Conservation (phyloP, 2,113 vertebrate species). For the Okapia johnstoni region DNA sequence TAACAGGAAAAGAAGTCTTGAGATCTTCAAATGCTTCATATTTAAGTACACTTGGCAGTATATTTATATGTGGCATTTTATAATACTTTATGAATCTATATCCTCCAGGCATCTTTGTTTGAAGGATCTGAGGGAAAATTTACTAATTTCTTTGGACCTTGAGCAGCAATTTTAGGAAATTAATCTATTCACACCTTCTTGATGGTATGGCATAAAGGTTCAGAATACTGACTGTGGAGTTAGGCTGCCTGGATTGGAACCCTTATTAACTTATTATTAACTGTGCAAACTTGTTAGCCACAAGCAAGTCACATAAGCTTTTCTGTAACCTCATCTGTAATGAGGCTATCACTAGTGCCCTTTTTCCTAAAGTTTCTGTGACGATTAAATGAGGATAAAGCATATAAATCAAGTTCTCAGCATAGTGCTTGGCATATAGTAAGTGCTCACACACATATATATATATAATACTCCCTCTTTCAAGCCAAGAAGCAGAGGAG, state of each 20-base stretch:
- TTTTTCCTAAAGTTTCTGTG: neutral
- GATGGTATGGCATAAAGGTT: neutral
- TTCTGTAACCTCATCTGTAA: neutral
- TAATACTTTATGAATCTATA: neutral
- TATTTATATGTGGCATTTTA: neutral
- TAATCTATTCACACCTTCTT: neutral
- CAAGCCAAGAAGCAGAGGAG: neutral
- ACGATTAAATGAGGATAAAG: conserved; percentile 10
- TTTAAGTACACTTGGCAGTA: neutral
- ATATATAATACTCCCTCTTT: neutral
- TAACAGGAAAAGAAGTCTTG: conserved; percentile 7
- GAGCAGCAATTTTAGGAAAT: conserved; percentile 10
- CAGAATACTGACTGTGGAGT: neutral
- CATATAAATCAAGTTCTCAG: neutral
- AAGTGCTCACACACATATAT: neutral
- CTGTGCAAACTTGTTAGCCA: neutral
- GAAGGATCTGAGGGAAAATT: neutral
- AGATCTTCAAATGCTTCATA: neutral
- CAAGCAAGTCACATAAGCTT: neutral
- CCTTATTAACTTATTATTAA: conserved; percentile 1
- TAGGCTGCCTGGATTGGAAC: neutral
- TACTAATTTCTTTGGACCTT: neutral
- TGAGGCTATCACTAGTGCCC: neutral
- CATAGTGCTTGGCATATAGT: neutral
- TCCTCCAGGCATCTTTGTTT: neutral